Conservation (phyloP, 2,888 invertebrate species). For the Himalopsyche kuldschensis region DNA sequence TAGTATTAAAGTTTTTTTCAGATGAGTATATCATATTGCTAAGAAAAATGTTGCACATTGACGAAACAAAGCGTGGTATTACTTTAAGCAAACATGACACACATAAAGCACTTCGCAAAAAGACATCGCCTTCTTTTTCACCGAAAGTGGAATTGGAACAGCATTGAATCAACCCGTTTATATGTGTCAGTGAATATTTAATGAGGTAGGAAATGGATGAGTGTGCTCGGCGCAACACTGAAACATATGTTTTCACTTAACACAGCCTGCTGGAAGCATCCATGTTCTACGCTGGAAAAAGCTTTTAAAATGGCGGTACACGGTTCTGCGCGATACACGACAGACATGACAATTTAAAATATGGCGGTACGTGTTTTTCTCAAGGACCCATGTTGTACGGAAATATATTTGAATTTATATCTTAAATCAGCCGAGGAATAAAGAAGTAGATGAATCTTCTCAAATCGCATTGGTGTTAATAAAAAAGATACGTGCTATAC, state of each 20-base stretch:
- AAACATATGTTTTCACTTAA: conserved; percentile 17
- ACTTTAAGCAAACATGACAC: neutral
- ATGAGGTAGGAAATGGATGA: conserved; percentile 12
- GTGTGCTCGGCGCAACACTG: neutral
- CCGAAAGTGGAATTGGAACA: neutral
- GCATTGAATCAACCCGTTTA: conserved; percentile 1
- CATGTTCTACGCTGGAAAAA: neutral
- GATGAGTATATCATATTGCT: neutral
- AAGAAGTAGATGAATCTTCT: too few species aligned
- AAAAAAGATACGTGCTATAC: too few species aligned
- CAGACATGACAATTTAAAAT: neutral
- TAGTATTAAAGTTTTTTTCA: too few species aligned
- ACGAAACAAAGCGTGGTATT: neutral
- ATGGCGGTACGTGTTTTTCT: neutral
- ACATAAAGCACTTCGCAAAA: neutral
- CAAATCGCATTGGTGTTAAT: too few species aligned
- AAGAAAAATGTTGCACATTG: neutral
- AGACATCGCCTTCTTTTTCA: neutral
- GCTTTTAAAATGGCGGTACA: neutral
- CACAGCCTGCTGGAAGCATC: neutral
- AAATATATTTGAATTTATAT: too few species aligned
- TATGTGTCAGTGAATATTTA: conserved; percentile 16
- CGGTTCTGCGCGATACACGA: neutral
- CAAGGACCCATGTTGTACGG: neutral
- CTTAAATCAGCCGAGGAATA: too few species aligned